A percentile compares a stretch with the other conserved stretches of the same genome.
Evolutionary conservation across 2,797 vertebrate genomes (phyloP).

Genomic region (Glossophaga mutica): DNA sequence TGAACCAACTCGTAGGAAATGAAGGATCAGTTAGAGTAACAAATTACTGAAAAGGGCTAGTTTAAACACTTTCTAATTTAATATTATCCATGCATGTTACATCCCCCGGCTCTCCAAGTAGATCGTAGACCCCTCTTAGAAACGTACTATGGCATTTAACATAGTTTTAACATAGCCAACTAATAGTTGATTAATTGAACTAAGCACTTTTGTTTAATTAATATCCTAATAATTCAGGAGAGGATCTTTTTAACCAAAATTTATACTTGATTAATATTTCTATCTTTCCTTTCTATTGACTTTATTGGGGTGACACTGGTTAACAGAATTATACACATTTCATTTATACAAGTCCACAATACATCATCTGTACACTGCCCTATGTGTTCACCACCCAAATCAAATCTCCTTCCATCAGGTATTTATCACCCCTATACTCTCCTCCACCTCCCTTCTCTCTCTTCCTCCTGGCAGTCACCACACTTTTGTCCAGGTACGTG

Average conservation of each 20-base stretch:
- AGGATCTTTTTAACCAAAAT: not conserved
- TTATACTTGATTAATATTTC: not conserved
- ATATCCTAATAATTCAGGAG: not conserved
- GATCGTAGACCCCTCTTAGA: not conserved
- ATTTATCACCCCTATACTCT: not conserved
- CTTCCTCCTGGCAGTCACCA: not conserved
- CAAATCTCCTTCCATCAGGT: not conserved
- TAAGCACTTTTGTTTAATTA: not conserved
- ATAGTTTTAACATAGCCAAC: not conserved
- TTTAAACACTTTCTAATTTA: not conserved
- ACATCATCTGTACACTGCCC: not conserved
- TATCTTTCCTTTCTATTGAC: not conserved
- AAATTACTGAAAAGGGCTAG: not conserved
- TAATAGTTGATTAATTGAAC: not conserved
- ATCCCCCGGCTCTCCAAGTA: not conserved
- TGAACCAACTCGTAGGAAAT: not conserved
- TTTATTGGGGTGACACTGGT: not conserved
- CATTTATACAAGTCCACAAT: not conserved
- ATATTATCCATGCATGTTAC: not conserved
- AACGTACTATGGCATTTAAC: not conserved
- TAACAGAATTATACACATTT: not conserved
- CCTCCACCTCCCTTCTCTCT: not conserved
- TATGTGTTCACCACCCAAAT: not conserved
- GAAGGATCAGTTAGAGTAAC: not conserved
- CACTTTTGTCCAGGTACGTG: not conserved